phyloP scores from a whole-genome alignment of 2,113 vertebrate species.

The Epinephelus lanceolatus region DNA sequence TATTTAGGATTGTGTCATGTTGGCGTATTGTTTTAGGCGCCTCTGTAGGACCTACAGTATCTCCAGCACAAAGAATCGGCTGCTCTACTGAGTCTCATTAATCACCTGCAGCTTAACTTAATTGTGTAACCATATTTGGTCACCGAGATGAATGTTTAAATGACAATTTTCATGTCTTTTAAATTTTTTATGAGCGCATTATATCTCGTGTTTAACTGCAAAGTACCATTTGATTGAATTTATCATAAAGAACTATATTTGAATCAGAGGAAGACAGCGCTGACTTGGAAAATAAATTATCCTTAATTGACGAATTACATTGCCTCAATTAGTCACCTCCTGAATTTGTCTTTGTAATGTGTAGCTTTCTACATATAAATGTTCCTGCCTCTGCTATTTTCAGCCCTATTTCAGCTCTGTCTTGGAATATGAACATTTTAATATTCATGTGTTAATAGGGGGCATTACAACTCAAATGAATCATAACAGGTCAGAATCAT shows the following conservation, averaged over 20 bases:
- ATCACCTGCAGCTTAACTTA: constrained; percentile 77
- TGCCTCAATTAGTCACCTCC: constrained; percentile 83
- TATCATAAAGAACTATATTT: constrained; percentile 90
- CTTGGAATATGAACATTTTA: constrained; percentile 76
- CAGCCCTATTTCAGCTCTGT: constrained; percentile 71
- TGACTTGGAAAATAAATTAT: constrained; percentile 82
- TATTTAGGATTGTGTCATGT: constrained; percentile 25
- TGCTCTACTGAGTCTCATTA: constrained; percentile 64
- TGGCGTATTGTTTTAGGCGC: constrained; percentile 19
- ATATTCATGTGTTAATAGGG: constrained; percentile 80
- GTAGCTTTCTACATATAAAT: constrained; percentile 81
- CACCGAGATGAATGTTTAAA: constrained; percentile 83
- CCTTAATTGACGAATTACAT: constrained; percentile 86
- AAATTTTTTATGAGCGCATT: constrained; percentile 85
- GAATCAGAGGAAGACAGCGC: constrained; percentile 81
- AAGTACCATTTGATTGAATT: constrained; percentile 90
- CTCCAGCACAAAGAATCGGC: constrained; percentile 42
- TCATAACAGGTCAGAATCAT: constrained; percentile 55
- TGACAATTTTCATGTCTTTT: constrained; percentile 82
- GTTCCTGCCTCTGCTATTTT: constrained; percentile 82
- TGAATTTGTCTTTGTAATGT: constrained; percentile 84
- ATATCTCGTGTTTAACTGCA: constrained; percentile 88
- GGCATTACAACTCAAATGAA: constrained; percentile 74
- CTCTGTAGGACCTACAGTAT: constrained; percentile 9
- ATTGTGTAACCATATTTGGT: constrained; percentile 80